These are phyloP conservation scores for Homarus americanus DNA, from an alignment of 1,140 invertebrate genomes.

Conservation along the genomic window DNA sequence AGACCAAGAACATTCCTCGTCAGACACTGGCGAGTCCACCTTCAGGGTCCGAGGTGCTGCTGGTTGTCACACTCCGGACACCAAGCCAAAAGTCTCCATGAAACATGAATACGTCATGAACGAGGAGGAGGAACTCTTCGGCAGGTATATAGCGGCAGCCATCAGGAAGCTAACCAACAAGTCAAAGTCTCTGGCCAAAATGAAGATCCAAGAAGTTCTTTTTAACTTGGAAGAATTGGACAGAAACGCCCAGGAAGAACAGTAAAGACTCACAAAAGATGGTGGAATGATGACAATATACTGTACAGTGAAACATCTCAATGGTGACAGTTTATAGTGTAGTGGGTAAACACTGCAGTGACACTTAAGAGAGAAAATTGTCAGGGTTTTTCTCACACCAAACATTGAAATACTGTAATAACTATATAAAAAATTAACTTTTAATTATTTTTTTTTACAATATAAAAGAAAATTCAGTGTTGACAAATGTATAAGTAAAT, in stretches of 20 bases:
- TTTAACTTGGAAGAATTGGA: constrained; percentile 37
- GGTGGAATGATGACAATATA: no score
- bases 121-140: constrained; percentile 57
- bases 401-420: no score
- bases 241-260: not conserved
- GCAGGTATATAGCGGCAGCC: constrained; percentile 52
- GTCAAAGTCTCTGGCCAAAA: constrained; percentile 37
- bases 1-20: not conserved
- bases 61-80: not conserved
- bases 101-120: not conserved
- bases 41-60: not conserved
- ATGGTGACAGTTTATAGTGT: no score
- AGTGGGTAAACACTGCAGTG: no score
- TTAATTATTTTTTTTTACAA: no score
- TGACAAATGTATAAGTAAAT: no score
- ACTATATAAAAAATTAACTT: no score
- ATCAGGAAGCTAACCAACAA: constrained; percentile 43
- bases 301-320: no score
- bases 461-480: no score
- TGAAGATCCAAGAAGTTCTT: constrained; percentile 41
- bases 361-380: no score
- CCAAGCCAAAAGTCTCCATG: not conserved
- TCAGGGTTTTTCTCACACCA: no score
- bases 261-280: no score
- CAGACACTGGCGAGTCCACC: not conserved